These are phyloP conservation scores for Pseudococcus longispinus DNA, from an alignment of 2,888 invertebrate species.

Conservation along the genomic window DNA sequence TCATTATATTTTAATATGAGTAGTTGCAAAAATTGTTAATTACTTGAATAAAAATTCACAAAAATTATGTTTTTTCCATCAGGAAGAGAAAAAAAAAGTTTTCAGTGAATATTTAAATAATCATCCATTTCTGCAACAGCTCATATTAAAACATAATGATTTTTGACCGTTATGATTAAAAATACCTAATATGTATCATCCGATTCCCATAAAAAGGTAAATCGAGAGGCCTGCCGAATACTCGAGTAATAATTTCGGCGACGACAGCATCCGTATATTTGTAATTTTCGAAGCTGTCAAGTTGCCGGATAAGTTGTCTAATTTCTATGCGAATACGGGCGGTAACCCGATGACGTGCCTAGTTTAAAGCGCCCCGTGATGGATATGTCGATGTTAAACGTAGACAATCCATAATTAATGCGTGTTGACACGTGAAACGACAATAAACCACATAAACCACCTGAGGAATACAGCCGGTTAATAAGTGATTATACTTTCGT, in stretches of 20 bases:
- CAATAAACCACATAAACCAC: conserved; percentile 30
- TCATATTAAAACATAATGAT: too few species aligned
- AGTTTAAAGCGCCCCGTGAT: neutral
- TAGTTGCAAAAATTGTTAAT: too few species aligned
- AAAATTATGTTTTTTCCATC: too few species aligned
- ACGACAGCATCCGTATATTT: neutral
- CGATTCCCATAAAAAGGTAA: too few species aligned
- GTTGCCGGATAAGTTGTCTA: conserved; percentile 5
- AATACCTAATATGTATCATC: too few species aligned
- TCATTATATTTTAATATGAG: too few species aligned
- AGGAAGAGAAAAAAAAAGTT: too few species aligned
- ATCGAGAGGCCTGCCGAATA: neutral
- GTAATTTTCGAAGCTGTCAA: conserved; percentile 11
- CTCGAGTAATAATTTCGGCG: neutral
- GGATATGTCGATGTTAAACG: conserved; percentile 33
- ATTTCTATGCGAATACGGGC: neutral
- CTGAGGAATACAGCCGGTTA: conserved; percentile 25
- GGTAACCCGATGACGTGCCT: neutral
- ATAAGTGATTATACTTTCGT: conserved; percentile 36
- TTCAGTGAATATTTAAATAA: too few species aligned
- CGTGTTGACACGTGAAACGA: conserved; percentile 29
- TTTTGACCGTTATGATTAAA: too few species aligned
- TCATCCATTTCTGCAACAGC: too few species aligned
- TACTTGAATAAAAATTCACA: too few species aligned
- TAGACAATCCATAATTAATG: conserved; percentile 34